phyloP scores from a whole-genome alignment of 2,113 vertebrate species.

The Climacteris rufus region DNA sequence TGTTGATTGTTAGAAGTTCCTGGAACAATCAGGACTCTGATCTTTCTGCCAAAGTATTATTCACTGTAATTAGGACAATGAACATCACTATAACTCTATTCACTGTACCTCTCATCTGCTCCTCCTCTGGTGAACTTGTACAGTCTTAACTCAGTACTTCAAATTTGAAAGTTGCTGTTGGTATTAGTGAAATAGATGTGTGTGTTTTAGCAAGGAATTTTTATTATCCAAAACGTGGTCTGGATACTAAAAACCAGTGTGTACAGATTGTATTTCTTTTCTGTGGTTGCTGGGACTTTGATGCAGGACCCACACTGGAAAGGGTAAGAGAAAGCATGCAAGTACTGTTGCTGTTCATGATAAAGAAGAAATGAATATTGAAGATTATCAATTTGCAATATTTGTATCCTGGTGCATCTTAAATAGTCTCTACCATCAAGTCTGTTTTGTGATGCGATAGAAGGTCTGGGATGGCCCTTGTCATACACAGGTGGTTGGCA shows the following conservation, averaged over 20 bases:
- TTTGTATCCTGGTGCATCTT: background rate
- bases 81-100: background rate
- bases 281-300: background rate
- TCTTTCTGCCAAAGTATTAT: conserved; percentile 21
- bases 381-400: background rate
- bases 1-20: conserved; percentile 13
- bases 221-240: background rate
- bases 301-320: background rate
- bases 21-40: background rate
- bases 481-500: background rate
- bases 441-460: background rate
- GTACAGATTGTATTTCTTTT: background rate
- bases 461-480: background rate
- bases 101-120: background rate
- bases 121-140: background rate
- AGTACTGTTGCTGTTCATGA: background rate
- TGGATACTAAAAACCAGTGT: background rate
- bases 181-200: background rate
- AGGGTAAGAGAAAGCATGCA: background rate
- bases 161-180: background rate
- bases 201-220: background rate
- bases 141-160: background rate
- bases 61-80: conserved; percentile 2
- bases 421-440: background rate
- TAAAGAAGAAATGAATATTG: background rate